Conservation (phyloP, 2,888 invertebrate species). For the Plusia festucae region DNA sequence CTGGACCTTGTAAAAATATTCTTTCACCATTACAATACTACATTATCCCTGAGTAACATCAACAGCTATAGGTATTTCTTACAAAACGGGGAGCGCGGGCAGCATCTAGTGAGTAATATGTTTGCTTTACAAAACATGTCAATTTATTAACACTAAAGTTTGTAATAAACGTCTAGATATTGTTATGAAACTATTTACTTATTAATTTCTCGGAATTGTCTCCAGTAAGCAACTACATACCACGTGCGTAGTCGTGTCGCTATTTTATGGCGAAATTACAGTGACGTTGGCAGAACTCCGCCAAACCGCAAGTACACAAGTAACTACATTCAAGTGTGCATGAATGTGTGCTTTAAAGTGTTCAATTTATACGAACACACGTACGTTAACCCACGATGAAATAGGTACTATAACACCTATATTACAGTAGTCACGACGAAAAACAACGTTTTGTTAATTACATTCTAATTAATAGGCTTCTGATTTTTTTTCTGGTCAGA, state of each 20-base stretch:
- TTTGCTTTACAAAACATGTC: conserved; percentile 22
- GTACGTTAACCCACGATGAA: conserved; percentile 6
- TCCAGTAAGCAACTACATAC: conserved; percentile 68
- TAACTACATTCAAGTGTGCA: conserved; percentile 31
- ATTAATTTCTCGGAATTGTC: conserved; percentile 73
- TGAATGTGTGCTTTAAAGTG: conserved; percentile 8
- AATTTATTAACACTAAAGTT: conserved; percentile 33
- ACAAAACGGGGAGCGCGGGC: too few relatives aligned
- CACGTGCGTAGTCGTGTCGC: conserved; percentile 68
- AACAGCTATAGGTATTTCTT: too few relatives aligned
- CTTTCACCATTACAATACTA: too few relatives aligned
- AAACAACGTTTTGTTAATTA: conserved; percentile 1
- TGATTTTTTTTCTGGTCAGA: not conserved
- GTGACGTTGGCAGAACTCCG: conserved; percentile 62
- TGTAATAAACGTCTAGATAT: conserved; percentile 44
- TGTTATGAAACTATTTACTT: conserved; percentile 66
- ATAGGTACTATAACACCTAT: not conserved
- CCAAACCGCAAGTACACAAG: conserved; percentile 29
- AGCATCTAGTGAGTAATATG: too few relatives aligned
- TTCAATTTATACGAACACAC: conserved; percentile 2
- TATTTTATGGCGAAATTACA: conserved; percentile 68
- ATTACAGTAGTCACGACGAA: not conserved
- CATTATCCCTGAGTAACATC: too few relatives aligned
- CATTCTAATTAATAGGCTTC: not conserved
- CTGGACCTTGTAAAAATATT: too few relatives aligned